Percentiles rank a stretch among this genome's conserved stretches.
Evolutionary conservation across 1,140 invertebrate species (phyloP).

Genomic region (Oedothorax gibbosus): DNA sequence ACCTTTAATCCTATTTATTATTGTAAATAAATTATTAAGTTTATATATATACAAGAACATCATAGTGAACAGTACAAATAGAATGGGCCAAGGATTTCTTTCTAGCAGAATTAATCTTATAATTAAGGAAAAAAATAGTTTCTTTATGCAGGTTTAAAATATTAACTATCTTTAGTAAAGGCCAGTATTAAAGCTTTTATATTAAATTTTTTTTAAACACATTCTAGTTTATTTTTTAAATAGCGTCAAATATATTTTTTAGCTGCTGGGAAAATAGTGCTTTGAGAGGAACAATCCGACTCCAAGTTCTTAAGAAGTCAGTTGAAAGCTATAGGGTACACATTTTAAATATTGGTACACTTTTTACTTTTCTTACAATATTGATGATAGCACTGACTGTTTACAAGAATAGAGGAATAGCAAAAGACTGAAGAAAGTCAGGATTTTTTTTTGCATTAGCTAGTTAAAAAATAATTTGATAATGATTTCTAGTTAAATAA

Average conservation of each 20-base stretch:
- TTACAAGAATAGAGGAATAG: constrained; percentile 14
- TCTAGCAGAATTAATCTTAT: too few species aligned
- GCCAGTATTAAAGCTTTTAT: not conserved
- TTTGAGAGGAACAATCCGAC: constrained; percentile 39
- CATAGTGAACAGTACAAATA: too few species aligned
- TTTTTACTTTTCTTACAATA: constrained; percentile 38
- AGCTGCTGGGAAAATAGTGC: constrained; percentile 58
- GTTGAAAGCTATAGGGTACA: not conserved
- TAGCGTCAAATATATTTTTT: not conserved
- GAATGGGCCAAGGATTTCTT: too few species aligned
- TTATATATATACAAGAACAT: too few species aligned
- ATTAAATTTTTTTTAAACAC: not conserved
- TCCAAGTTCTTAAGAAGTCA: constrained; percentile 29
- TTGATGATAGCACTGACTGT: constrained; percentile 8
- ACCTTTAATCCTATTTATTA: too few species aligned
- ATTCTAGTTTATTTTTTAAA: not conserved
- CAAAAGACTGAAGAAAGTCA: too few species aligned
- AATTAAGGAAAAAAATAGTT: too few species aligned
- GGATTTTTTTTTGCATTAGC: too few species aligned
- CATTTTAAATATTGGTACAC: constrained; percentile 17
- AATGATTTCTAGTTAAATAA: too few species aligned
- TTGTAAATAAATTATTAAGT: too few species aligned
- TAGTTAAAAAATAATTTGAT: too few species aligned
- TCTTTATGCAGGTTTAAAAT: too few species aligned
- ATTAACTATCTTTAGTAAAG: not conserved